phyloP scores from a whole-genome alignment of 2,888 invertebrate genomes.

The Syrphus vitripennis region DNA sequence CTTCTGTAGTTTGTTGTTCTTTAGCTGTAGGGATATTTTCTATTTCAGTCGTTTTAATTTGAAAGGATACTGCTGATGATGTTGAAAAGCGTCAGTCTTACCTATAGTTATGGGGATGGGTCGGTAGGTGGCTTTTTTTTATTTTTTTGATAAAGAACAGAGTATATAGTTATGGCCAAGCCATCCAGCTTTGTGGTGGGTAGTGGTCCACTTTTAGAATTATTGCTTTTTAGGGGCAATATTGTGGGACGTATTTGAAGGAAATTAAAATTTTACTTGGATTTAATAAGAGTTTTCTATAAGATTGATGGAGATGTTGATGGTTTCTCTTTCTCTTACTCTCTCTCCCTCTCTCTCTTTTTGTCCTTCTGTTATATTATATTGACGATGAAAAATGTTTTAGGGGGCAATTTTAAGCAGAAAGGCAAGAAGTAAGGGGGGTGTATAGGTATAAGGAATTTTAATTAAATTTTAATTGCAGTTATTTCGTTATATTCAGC shows the following conservation, averaged over 20 bases:
- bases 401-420: background rate
- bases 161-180: background rate
- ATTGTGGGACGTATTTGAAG: conserved; percentile 34
- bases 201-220: conserved; percentile 43
- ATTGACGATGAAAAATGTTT: conserved; percentile 25
- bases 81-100: background rate
- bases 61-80: conserved; percentile 33
- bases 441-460: conserved; percentile 49
- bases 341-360: background rate
- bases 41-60: conserved; percentile 38
- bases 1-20: conserved; percentile 23
- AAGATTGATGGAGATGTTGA: conserved; percentile 58
- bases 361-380: background rate
- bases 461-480: conserved; percentile 71
- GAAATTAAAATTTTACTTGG: conserved; percentile 71
- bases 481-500: conserved; percentile 62
- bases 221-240: conserved; percentile 45
- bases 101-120: background rate
- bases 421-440: background rate
- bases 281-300: conserved; percentile 63
- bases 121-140: background rate
- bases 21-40: conserved; percentile 47
- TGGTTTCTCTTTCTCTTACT: conserved; percentile 2
- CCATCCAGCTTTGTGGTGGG: background rate
- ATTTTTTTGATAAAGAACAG: background rate